Percentiles rank a stretch among this genome's conserved stretches.
These are phyloP conservation scores for Chrysina gloriosa DNA, from an alignment of 2,888 invertebrate species.

Conservation along the genomic window DNA sequence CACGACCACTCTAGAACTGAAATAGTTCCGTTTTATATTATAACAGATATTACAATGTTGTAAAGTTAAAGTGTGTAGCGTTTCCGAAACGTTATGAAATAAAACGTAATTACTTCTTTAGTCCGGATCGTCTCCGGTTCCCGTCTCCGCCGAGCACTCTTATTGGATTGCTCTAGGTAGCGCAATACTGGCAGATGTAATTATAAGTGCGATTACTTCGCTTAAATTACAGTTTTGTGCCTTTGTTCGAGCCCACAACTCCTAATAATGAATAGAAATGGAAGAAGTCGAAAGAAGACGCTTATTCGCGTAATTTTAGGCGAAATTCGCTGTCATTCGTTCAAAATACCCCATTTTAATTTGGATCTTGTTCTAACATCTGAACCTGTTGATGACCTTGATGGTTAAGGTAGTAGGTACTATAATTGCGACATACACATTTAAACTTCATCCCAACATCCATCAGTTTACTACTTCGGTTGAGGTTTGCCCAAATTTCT, in stretches of 20 bases:
- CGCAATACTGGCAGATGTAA: background rate
- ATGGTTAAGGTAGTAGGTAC: too few relatives aligned
- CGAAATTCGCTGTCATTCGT: too few relatives aligned
- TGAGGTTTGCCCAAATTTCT: too few relatives aligned
- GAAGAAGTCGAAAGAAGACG: too few relatives aligned
- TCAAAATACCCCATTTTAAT: too few relatives aligned
- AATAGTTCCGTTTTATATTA: slow-evolving; percentile 1
- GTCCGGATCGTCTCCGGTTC: background rate
- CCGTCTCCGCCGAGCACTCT: background rate
- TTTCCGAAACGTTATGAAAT: slow-evolving; percentile 15
- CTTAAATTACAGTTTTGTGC: background rate
- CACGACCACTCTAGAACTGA: background rate
- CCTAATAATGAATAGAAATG: background rate
- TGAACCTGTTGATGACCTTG: too few relatives aligned
- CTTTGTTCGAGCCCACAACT: background rate
- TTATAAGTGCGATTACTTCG: background rate
- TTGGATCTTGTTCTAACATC: too few relatives aligned
- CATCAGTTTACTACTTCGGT: too few relatives aligned
- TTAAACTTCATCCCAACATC: too few relatives aligned
- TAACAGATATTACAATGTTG: background rate
- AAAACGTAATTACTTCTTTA: slow-evolving; percentile 12
- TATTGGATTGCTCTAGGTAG: background rate
- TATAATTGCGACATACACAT: too few relatives aligned
- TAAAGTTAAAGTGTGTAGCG: slow-evolving; percentile 10
- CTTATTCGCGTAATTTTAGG: too few relatives aligned